Base-by-base conservation (phyloP, 92 coral and sea anemone species). In the Meandrina meandrites region DNA sequence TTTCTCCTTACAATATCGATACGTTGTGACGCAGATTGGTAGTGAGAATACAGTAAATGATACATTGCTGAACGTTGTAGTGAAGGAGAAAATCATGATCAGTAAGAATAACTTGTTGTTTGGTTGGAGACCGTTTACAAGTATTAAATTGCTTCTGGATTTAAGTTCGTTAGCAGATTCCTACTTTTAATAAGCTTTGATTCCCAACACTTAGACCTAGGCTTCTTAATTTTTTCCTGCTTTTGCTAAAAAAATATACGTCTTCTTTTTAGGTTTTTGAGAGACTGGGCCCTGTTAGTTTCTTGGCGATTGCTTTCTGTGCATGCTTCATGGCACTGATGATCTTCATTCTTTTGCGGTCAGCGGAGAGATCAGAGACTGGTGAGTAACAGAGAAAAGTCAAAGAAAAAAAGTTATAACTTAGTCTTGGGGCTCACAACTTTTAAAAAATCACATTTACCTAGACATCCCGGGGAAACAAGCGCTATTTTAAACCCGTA, bases 201-300 rank as follows among this genome's bases (percentile, higher is more conserved):
- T 66, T 10, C 15, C 35, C 5, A 14, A 28, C 12, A n/a, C 17
- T 66, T 64, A 45, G 14, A 48, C 45, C 4, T 0, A 48, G 14
- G 53, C 53, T 48, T 8, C 14, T 9, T 48, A 48, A 1, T 48
- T 7, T 48, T 48, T 48, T 48, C 14, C 71, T 28, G 34, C 24
- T 66, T 66, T 66, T 51, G 30, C 58, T 50, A 0, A 11, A 37
- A 56, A 14, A 58, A 22, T 12, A 24, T 57, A 5, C 57, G 17
- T 0, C 30, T 9, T 15, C 35, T 28, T 79, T 90, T 37, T 72
- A 97, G 99, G 93, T 97, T 64, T 97, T 97, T 69, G 96, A 95
- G 80, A 93, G 98, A 74, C 96, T 90, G 24, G 99, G 99, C 71
- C 98, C 99, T 24, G 95, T 95, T 58, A 95, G 98, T 88, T 97